Base-by-base conservation (phyloP, 2,888 invertebrate genomes). In the Ophioninae sp. region DNA sequence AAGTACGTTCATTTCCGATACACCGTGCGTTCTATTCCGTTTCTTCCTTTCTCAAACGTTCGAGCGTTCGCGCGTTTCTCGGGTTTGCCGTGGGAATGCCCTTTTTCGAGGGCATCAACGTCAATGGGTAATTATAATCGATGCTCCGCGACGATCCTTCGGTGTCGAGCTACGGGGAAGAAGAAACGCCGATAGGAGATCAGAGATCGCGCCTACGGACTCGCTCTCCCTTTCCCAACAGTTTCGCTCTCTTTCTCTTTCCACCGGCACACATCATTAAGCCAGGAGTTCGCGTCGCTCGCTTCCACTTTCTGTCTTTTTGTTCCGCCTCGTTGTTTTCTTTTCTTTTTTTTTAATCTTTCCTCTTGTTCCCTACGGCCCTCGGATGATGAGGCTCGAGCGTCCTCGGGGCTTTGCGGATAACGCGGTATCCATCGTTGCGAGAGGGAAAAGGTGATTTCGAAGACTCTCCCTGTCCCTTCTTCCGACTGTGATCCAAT, bases 201-300 rank as follows among this genome's bases (percentile, higher is more conserved):
- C 79, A 59, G 72, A 79, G 75, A 62, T 83, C 76, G 76, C 81
- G 61, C 70, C 78, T 61, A 76, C 79, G 7, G 30, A 39, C 37
- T 39, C 39, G 13, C 39, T 13, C 21, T 59, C 67, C 44, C 57
- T 65, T 50, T 72, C 65, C 59, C 70, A 59, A 72, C 83, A 73
- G 67, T 82, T 81, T 50, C 64, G 65, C 64, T 57, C 39, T 39
- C 56, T 73, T 56, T 87, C 88, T 87, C 87, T 87, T 86, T 87
- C 65, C 62, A 88, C 87, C 88, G 89, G 88, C 89, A 90, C 91
- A 91, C 91, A 91, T 92, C 91, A 91, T 92, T 91, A 91, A 91
- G 89, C 89, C 89, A 87, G 90, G 89, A 87, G 90, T 89, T 87
- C 90, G 88, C 90, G 92, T 91, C 89, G 89, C 87, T 85, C 81